Percentiles rank a stretch among this genome's conserved stretches.
Evolutionary conservation across 2,113 vertebrate species (phyloP).

Genomic region (Pithys albifrons): DNA sequence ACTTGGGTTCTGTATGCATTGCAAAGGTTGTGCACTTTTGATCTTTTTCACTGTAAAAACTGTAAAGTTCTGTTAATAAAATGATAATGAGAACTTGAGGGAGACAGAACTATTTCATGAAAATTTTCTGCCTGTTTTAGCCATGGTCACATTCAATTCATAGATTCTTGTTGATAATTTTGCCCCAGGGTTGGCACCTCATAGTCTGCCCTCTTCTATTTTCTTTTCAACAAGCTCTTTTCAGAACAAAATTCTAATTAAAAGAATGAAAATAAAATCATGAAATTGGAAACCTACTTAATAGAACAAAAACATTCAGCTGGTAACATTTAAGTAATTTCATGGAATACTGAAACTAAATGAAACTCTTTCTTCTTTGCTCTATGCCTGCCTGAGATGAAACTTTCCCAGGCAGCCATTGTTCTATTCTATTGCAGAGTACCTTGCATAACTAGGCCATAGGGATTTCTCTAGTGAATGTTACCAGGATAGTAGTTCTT

Average conservation of each 20-base stretch:
- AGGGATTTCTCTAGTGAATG: not conserved
- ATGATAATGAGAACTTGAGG: not conserved
- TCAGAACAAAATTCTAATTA: not conserved
- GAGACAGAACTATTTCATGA: not conserved
- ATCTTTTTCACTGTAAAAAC: not conserved
- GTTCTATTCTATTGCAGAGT: not conserved
- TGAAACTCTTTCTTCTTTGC: not conserved
- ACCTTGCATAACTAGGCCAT: not conserved
- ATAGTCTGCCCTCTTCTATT: not conserved
- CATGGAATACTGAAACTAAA: not conserved
- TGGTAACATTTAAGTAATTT: not conserved
- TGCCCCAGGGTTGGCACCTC: not conserved
- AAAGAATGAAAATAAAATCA: not conserved
- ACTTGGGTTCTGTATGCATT: not conserved
- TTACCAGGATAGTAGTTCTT: conserved; percentile 4
- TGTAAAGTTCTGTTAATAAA: not conserved
- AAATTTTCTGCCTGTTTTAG: not conserved
- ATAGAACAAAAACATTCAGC: not conserved
- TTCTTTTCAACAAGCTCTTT: not conserved
- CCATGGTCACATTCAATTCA: not conserved
- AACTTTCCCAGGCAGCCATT: not conserved
- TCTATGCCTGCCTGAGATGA: not conserved
- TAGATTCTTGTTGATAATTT: not conserved
- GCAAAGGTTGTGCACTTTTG: not conserved
- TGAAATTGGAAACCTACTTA: not conserved